Conservation (phyloP, 2,113 vertebrate species). For the Rattus rattus region DNA sequence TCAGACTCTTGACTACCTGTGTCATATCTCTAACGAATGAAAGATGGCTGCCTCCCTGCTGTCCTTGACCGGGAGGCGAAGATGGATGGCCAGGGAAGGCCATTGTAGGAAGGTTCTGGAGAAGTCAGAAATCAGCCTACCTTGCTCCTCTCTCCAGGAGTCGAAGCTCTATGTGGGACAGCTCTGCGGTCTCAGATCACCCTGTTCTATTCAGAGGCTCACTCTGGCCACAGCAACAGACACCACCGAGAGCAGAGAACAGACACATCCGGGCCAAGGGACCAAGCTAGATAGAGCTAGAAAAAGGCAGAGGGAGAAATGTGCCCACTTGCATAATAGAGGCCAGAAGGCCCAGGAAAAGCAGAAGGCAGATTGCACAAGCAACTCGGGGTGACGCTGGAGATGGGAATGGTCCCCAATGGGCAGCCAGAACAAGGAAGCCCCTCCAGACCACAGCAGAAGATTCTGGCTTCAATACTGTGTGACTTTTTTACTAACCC, state of each 20-base stretch:
- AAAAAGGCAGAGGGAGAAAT: background rate
- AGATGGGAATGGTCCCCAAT: no score
- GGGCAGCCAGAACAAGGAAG: background rate
- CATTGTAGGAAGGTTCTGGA: background rate
- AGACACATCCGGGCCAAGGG: background rate
- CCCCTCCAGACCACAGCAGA: background rate
- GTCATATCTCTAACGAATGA: background rate
- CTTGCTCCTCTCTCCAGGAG: background rate
- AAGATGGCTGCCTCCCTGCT: background rate
- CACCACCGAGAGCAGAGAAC: background rate
- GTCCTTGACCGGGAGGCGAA: background rate
- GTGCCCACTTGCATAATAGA: background rate
- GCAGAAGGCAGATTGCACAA: background rate
- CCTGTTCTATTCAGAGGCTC: background rate
- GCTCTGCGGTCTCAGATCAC: background rate
- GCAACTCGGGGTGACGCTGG: no score
- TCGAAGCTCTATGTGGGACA: background rate
- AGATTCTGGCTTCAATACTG: background rate
- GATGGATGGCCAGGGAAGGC: background rate
- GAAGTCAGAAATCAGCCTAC: background rate
- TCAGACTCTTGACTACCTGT: background rate
- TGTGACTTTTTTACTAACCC: background rate
- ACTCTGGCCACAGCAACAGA: background rate
- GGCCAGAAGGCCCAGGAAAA: background rate
- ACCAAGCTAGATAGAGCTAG: background rate